These are phyloP conservation scores for Popillia japonica DNA, from an alignment of 1,140 invertebrate genomes.

Conservation along the genomic window DNA sequence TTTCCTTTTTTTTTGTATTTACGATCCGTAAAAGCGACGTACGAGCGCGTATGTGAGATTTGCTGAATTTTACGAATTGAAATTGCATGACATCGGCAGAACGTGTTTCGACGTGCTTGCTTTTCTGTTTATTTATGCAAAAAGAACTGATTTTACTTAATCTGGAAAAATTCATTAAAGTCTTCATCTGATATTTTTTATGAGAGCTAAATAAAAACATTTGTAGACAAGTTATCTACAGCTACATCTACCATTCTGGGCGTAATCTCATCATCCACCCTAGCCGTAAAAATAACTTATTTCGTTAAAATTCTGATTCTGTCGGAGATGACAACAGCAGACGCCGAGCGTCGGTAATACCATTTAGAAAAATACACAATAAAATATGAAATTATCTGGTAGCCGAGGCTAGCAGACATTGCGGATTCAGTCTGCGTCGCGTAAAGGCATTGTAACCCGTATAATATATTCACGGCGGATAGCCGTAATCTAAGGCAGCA, in stretches of 20 bases:
- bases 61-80: too few species aligned
- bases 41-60: not conserved
- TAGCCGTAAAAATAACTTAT: not conserved
- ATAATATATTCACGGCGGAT: constrained; percentile 8
- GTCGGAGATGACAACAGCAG: not conserved
- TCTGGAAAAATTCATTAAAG: too few species aligned
- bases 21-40: not conserved
- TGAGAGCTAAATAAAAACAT: not conserved
- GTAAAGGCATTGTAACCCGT: constrained; percentile 14
- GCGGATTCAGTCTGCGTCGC: not conserved
- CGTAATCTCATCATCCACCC: constrained; percentile 4
- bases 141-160: too few species aligned
- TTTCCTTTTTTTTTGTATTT: not conserved
- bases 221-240: not conserved
- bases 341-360: not conserved
- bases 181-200: not conserved
- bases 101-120: too few species aligned
- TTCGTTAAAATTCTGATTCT: constrained; percentile 19
- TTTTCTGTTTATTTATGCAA: too few species aligned
- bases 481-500: not conserved
- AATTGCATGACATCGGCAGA: too few species aligned
- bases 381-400: constrained; percentile 15
- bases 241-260: not conserved
- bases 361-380: constrained; percentile 19
- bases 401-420: not conserved